Evolutionary conservation across 2,113 vertebrate genomes (phyloP), one percentile per base, ranked within the genome.

Genomic region (Arvicanthis niloticus): DNA sequence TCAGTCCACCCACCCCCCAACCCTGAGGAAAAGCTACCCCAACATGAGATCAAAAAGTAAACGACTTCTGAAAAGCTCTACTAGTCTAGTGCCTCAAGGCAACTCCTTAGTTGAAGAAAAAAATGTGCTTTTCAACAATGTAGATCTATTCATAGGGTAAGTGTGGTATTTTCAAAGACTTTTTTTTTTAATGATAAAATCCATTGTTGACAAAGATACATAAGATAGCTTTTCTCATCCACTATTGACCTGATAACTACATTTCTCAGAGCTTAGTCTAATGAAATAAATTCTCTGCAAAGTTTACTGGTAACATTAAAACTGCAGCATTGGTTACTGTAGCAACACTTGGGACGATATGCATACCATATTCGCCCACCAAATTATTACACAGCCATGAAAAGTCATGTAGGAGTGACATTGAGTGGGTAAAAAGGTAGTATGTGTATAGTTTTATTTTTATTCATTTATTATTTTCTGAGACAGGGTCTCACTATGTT

Each of bases 111-210:
- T 65, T 92, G 65, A 85, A 76, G 72, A 78, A 84, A 86, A 67
- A 88, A 12, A 56, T 19, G 73, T 95, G 86, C 31, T 96, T 96
- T 95, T 97, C 37, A 94, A 88, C n/a, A 45, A 13, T 60, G 31
- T 76, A 89, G 56, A 81, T 87, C 48, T 37, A 56, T 91, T 94
- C 37, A 68, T 45, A 95, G 62, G 73, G 15, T 89, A 94, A 89
- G 73, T 62, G 45, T 62, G 53, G 40, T 91, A 51, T 91, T 68
- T 81, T 95, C 42, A 78, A 75, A 65, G 45, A 37, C 73, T 81
- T 91, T 91, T 91, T 91, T 91, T 73, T 94, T 91, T 45, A 96
- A 88, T 76, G 70, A 56, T 34, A 91, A 76, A 88, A 91, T 51
- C 58, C 26, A 73, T 19, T 51, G 8, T 91, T 90, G 84, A 48